These are phyloP conservation scores for Bombyx mandarina DNA, from an alignment of 1,140 invertebrate genomes.

Conservation along the genomic window DNA sequence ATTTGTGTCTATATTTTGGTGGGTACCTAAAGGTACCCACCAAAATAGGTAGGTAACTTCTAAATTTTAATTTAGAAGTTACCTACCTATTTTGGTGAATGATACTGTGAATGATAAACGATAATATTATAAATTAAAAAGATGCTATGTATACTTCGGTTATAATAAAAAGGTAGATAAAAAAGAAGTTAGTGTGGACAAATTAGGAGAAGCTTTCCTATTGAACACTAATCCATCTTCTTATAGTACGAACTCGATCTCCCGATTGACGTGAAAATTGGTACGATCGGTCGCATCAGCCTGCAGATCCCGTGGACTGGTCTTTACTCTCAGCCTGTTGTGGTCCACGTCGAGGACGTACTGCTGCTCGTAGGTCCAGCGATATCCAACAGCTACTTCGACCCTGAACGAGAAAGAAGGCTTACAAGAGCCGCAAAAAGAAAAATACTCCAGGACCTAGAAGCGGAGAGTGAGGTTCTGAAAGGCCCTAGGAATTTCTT, in stretches of 20 bases:
- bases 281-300: constrained; percentile 81
- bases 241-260: constrained; percentile 84
- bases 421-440: constrained; percentile 81
- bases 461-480: constrained; percentile 66
- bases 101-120: no score
- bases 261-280: constrained; percentile 86
- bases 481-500: constrained; percentile 75
- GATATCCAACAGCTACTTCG: constrained; percentile 77
- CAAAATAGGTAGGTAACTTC: no score
- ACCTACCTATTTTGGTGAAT: no score
- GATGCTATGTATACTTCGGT: no score
- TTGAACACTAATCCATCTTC: neutral
- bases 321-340: constrained; percentile 78
- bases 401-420: constrained; percentile 81
- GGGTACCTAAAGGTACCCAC: no score
- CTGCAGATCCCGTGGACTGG: constrained; percentile 85
- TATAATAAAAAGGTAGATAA: no score
- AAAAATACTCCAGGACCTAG: constrained; percentile 70
- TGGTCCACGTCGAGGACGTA: constrained; percentile 82
- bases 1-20: no score
- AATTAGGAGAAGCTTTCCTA: no score
- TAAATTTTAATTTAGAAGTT: no score
- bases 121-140: no score
- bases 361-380: constrained; percentile 83
- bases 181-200: no score